Base-by-base conservation (phyloP, 2,113 vertebrate species). In the Periophthalmus modestus region DNA sequence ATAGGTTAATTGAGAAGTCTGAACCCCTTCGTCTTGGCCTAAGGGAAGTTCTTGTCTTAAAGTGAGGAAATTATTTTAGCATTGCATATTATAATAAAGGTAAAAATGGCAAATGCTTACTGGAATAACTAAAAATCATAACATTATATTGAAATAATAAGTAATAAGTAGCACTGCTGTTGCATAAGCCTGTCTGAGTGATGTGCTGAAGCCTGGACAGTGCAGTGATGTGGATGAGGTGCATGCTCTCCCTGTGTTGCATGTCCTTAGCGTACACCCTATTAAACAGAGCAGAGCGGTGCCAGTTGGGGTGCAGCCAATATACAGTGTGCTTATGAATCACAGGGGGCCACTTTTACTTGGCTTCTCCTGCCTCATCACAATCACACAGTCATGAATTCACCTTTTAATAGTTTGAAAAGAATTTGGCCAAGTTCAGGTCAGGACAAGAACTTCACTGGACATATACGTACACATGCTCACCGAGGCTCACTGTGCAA, bases 231-330 rank as follows among this genome's bases (percentile, higher is more conserved):
- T 33, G 24, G 43, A 50, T 46, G 33, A 39, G 36, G 46, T 1
- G 36, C 13, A 24, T 50, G 7, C 16, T 48, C 34, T 54, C 68
- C 18, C 62, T 43, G 24, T 65, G 67, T 61, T 73, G 36, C 62
- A 19, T 15, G 50, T 58, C 73, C 63, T 77, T 68, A 79, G 21
- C 66, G 34, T 78, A 69, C 63, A 69, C 46, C 36, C 46, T 72
- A 69, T n/a, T 69, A 34, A 15, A 75, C 33, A 75, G 68, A 75
- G 58, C 16, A 24, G 13, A 50, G 65, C 46, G 4, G 65, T 43
- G 68, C 69, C 74, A 77, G 46, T 67, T 80, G 80, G 66, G 66
- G 24, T 68, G 66, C 39, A 52, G 73, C 78, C 74, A 75, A 50
- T 58, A 23, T 50, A 12, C 61, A 71, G 55, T 18, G 18, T 34